Base-by-base conservation (phyloP, 2,113 vertebrate species). In the Indicator indicator region DNA sequence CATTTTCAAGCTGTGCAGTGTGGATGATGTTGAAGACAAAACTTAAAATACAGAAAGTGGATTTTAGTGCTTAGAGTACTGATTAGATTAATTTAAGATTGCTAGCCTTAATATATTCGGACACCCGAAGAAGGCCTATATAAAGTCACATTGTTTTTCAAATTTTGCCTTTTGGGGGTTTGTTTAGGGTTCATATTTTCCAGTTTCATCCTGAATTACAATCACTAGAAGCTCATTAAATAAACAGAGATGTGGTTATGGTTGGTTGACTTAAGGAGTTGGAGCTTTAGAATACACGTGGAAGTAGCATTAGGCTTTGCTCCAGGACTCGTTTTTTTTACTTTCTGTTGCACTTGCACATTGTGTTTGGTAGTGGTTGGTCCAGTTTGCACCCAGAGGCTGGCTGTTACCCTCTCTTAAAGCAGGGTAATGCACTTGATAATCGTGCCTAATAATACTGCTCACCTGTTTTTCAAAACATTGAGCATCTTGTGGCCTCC, bases 301-400 rank as follows among this genome's bases (percentile, higher is more conserved):
- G 20, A 73, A 76, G 32, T 54, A 65, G 17, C 30, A 5, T 38
- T 38, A 77, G 56, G 60, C 65, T 83, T 74, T 64, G 71, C 16
- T 89, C 12, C 11, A 67, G 27, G 52, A 83, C 30, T 93, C 15
- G 8, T 70, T 86, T 86, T 86, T 75, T 78, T 67, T 11, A 18
- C 33, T 62, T 87, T 65, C 50, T 36, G 16, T 71, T 87, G 59
- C 3, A 2, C 65, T 80, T 70, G 28, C 0, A 4, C 3, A 3
- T 28, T 24, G 0, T 4, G 21, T 19, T 84, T 0, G 1, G 18
- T 72, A 28, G 6, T 42, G 12, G n/a, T 30, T 11, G 44, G 36
- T 93, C 83, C 24, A 16, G 0, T 59, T 92, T 1, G 2, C 24
- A 6, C 16, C 7, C 0, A 0, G 36, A 68, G 54, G 9, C n/a